These are phyloP conservation scores for Tinamus major DNA, from an alignment of 2,797 vertebrate genomes.

Conservation along the genomic window DNA sequence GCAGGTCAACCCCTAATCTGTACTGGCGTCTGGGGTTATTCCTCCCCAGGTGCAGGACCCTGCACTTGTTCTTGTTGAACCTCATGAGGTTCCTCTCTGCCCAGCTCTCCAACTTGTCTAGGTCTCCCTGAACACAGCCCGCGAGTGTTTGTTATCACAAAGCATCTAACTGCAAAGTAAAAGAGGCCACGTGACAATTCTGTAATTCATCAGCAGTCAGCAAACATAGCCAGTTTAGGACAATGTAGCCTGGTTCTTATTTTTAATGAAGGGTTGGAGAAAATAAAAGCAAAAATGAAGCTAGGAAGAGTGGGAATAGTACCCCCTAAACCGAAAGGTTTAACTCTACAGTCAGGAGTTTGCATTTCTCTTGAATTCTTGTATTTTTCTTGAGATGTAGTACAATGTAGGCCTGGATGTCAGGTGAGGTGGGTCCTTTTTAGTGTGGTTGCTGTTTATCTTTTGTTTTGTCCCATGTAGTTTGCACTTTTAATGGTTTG, in stretches of 20 bases:
- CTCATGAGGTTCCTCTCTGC: too few relatives aligned
- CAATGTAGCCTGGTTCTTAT: neutral
- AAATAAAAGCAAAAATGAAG: neutral
- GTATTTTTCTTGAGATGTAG: neutral
- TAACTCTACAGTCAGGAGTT: neutral
- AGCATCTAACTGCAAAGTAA: neutral
- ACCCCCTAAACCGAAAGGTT: neutral
- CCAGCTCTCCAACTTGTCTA: too few relatives aligned
- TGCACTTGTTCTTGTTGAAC: too few relatives aligned
- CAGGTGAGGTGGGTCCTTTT: neutral
- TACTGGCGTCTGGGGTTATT: too few relatives aligned
- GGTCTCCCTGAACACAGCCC: too few relatives aligned
- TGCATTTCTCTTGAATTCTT: neutral
- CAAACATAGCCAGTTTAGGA: neutral
- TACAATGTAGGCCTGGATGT: neutral
- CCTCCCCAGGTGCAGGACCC: too few relatives aligned
- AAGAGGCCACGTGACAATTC: neutral
- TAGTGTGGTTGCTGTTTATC: neutral
- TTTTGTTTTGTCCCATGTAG: neutral
- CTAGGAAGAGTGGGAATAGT: neutral
- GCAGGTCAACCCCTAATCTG: too few relatives aligned
- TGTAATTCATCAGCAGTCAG: neutral
- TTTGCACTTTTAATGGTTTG: neutral
- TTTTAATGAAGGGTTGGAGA: neutral
- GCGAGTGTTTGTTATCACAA: neutral